These are phyloP conservation scores for Sceloporus tristichus DNA, from an alignment of 2,113 vertebrate genomes.

Conservation along the genomic window DNA sequence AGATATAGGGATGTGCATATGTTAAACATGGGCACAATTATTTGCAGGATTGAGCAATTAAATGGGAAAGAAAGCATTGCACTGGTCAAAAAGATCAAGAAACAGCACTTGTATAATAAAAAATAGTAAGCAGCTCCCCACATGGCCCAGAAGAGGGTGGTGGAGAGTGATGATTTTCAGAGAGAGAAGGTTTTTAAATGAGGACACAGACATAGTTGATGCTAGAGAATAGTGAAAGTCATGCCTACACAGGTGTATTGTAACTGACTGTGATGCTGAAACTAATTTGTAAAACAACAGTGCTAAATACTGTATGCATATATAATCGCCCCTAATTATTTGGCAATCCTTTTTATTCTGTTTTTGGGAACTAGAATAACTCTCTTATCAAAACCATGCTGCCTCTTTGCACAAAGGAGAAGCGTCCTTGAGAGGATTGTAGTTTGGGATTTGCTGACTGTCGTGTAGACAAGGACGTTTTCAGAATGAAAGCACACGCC, in stretches of 20 bases:
- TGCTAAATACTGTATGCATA: conserved; percentile 34
- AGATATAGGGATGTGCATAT: not conserved
- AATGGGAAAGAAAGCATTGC: not conserved
- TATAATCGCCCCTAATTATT: conserved; percentile 13
- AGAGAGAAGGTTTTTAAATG: not conserved
- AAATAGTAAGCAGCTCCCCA: not conserved
- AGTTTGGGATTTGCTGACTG: conserved; percentile 52
- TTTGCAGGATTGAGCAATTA: not conserved
- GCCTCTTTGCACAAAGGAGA: conserved; percentile 44
- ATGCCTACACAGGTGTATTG: not conserved
- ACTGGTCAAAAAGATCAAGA: not conserved
- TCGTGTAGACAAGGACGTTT: conserved; percentile 61
- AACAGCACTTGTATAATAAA: not conserved
- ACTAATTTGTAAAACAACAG: not conserved
- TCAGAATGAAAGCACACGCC: conserved; percentile 56
- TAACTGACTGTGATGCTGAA: conserved; percentile 31
- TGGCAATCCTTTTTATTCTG: not conserved
- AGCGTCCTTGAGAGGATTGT: conserved; percentile 56
- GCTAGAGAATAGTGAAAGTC: not conserved
- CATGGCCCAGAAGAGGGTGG: not conserved
- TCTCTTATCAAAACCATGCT: conserved; percentile 49
- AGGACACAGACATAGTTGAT: not conserved
- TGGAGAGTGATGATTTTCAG: not conserved
- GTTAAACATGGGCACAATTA: not conserved
- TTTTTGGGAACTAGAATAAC: conserved; percentile 30